Evolutionary conservation across 1,140 invertebrate genomes (phyloP).

Genomic region (Papilio machaon): DNA sequence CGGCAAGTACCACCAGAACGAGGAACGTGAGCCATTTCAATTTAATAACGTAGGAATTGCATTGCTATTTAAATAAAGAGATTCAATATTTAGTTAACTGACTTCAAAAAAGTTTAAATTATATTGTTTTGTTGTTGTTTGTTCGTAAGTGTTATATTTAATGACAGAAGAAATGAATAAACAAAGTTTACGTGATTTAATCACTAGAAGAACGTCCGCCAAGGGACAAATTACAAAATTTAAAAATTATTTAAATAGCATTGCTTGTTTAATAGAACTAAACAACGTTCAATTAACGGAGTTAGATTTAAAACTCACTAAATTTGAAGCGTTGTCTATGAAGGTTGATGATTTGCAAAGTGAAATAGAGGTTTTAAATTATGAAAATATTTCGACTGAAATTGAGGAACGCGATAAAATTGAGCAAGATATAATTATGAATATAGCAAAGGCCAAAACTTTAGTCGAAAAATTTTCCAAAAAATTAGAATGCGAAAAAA

Average conservation of each 20-base stretch:
- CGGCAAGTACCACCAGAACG: neutral
- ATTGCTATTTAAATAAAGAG: slow-evolving; percentile 14
- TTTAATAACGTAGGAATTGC: neutral
- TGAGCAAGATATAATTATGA: too few relatives aligned
- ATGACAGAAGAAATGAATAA: slow-evolving; percentile 32
- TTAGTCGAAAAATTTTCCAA: too few relatives aligned
- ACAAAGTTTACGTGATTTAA: slow-evolving; percentile 41
- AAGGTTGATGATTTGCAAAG: slow-evolving; percentile 46
- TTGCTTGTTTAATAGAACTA: slow-evolving; percentile 38
- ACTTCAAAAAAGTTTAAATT: slow-evolving; percentile 27
- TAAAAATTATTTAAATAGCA: slow-evolving; percentile 47
- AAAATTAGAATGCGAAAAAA: too few relatives aligned
- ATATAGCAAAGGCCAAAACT: too few relatives aligned
- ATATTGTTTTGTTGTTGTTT: slow-evolving; percentile 30
- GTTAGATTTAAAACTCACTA: slow-evolving; percentile 48
- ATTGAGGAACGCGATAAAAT: too few relatives aligned
- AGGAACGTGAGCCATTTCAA: slow-evolving; percentile 47
- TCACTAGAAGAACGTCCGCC: slow-evolving; percentile 41
- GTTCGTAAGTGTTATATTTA: too few relatives aligned
- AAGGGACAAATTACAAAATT: slow-evolving; percentile 55
- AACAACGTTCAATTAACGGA: slow-evolving; percentile 46
- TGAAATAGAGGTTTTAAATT: slow-evolving; percentile 43
- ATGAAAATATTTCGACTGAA: slow-evolving; percentile 40
- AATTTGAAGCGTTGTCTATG: slow-evolving; percentile 50
- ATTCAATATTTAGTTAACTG: slow-evolving; percentile 14